Evolutionary conservation across 2,113 vertebrate genomes (phyloP).

Genomic region (Petrocephalus zakoni): DNA sequence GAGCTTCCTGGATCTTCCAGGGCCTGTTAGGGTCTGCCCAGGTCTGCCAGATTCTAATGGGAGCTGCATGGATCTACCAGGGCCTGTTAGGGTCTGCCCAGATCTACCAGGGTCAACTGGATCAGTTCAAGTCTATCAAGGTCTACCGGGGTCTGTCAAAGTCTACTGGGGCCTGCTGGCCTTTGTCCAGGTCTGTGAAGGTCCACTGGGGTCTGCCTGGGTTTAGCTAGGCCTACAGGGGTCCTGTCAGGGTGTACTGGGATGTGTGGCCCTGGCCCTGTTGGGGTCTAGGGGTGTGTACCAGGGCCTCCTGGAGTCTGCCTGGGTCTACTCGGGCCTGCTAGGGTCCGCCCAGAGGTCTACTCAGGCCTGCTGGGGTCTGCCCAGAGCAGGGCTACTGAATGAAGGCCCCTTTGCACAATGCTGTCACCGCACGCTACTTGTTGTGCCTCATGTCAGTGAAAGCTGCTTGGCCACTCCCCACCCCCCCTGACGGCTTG

Average conservation of each 20-base stretch:
- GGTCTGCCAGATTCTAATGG: no score
- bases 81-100: background rate
- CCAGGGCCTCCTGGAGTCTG: no score
- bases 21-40: no score
- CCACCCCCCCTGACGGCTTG: background rate
- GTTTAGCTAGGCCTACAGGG: background rate
- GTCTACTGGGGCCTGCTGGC: no score
- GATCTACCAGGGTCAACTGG: background rate
- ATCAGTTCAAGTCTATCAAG: background rate
- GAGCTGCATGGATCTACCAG: no score
- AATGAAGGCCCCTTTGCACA: background rate
- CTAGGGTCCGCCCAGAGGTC: no score
- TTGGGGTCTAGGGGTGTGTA: no score
- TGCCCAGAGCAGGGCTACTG: background rate
- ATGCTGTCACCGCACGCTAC: background rate
- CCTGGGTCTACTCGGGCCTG: background rate
- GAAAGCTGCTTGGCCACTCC: background rate
- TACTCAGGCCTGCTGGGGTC: background rate
- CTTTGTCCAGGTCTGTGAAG: no score
- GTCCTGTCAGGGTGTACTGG: background rate
- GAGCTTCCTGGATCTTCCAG: no score
- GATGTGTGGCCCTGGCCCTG: no score
- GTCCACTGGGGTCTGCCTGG: background rate
- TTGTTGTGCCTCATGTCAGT: background rate
- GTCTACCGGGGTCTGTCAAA: no score